These are phyloP conservation scores for Ictalurus furcatus DNA, from an alignment of 2,113 vertebrate genomes.

Conservation along the genomic window DNA sequence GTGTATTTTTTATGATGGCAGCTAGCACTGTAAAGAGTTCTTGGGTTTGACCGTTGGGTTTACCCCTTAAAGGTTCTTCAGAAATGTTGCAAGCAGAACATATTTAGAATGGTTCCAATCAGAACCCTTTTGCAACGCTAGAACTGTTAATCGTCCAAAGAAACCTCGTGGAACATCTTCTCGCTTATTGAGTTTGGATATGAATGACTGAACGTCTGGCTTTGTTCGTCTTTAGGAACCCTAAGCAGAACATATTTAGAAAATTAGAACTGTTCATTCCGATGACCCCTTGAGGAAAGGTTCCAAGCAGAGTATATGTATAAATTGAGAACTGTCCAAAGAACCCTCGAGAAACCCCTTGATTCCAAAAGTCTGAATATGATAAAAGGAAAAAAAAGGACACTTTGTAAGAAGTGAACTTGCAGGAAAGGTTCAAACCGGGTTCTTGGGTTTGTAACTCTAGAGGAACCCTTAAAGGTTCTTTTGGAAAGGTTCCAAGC, in stretches of 20 bases:
- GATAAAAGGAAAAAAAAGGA: neutral
- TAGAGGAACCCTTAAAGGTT: neutral
- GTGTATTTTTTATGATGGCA: neutral
- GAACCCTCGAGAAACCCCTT: neutral
- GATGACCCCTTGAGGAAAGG: neutral
- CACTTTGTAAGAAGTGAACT: neutral
- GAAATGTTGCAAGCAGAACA: neutral
- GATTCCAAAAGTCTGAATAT: neutral
- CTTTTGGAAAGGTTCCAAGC: neutral
- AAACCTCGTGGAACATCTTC: neutral
- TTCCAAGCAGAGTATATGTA: neutral
- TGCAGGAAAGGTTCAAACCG: neutral
- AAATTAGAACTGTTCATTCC: neutral
- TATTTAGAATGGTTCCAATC: neutral
- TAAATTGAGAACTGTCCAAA: neutral
- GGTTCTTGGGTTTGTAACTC: neutral
- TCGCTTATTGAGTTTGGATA: neutral
- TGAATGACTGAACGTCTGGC: neutral
- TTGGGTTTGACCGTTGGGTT: neutral
- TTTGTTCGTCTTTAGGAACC: neutral
- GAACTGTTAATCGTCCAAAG: neutral
- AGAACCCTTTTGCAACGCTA: neutral
- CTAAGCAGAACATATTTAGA: neutral
- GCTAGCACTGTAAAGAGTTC: neutral
- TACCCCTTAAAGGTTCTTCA: neutral